A percentile compares a stretch with the other conserved stretches of the same genome.
These are phyloP conservation scores for Onychomys torridus DNA, from an alignment of 2,797 vertebrate genomes.

Conservation along the genomic window DNA sequence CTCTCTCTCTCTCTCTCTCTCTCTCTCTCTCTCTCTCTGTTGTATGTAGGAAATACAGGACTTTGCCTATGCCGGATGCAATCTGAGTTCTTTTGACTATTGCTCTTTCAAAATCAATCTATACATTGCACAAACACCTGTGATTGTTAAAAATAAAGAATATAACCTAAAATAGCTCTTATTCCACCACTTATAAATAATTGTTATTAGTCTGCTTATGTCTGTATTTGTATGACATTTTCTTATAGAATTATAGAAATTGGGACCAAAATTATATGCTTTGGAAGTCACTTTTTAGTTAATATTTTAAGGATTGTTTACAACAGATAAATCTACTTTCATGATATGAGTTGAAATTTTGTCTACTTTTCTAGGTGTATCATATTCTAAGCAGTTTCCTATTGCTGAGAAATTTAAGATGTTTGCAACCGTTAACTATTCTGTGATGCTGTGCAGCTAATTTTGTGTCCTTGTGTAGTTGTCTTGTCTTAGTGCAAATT, in stretches of 20 bases:
- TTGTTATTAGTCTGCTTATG: background rate
- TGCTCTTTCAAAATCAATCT: background rate
- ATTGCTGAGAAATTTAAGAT: background rate
- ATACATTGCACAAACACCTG: background rate
- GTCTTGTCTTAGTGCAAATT: background rate
- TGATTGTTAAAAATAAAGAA: background rate
- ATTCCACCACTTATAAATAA: background rate
- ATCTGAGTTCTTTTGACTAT: constrained; percentile 28
- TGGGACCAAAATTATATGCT: background rate
- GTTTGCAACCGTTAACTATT: background rate
- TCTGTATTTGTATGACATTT: background rate
- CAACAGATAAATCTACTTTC: background rate
- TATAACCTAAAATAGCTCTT: background rate
- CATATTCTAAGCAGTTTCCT: background rate
- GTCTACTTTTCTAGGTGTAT: background rate
- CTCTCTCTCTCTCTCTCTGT: background rate
- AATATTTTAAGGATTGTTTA: background rate
- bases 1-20: background rate
- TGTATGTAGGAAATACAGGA: background rate
- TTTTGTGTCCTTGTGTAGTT: background rate
- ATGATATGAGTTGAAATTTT: background rate
- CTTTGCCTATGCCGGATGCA: background rate
- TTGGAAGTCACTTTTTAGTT: background rate
- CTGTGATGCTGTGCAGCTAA: background rate
- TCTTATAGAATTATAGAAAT: background rate